Percentiles rank a stretch among this genome's conserved stretches.
Evolutionary conservation across 2,888 invertebrate species (phyloP).

Genomic region (Steromphala cineraria): DNA sequence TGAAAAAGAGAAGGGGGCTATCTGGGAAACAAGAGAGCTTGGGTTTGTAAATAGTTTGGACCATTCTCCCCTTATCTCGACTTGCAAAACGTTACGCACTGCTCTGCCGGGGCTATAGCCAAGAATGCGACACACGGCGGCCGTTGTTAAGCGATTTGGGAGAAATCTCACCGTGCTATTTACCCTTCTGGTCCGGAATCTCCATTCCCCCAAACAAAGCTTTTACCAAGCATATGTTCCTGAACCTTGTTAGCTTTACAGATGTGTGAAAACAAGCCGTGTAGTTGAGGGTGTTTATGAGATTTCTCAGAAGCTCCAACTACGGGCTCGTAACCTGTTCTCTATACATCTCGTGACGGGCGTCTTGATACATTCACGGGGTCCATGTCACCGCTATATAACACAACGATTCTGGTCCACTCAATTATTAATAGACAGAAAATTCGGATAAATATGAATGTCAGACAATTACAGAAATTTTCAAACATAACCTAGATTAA

Average conservation of each 20-base stretch:
- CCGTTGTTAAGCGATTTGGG: constrained; percentile 4
- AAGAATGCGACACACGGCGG: background rate
- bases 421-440: too few species aligned
- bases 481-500: too few species aligned
- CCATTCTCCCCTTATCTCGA: constrained; percentile 1
- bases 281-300: background rate
- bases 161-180: constrained; percentile 6
- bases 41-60: background rate
- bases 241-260: constrained; percentile 1
- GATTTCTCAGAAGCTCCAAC: background rate
- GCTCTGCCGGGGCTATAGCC: background rate
- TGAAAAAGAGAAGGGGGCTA: background rate
- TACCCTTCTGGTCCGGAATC: background rate
- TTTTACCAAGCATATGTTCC: background rate
- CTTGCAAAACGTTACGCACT: background rate
- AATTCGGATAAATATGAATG: too few species aligned
- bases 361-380: too few species aligned
- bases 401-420: too few species aligned
- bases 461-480: too few species aligned
- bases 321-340: background rate
- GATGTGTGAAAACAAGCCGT: background rate
- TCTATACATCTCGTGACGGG: too few species aligned
- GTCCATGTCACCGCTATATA: too few species aligned
- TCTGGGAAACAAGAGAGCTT: background rate
- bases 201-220: background rate